Percentiles rank a stretch among this genome's conserved stretches.
Evolutionary conservation across 2,113 vertebrate genomes (phyloP).

Genomic region (Daubentonia madagascariensis): DNA sequence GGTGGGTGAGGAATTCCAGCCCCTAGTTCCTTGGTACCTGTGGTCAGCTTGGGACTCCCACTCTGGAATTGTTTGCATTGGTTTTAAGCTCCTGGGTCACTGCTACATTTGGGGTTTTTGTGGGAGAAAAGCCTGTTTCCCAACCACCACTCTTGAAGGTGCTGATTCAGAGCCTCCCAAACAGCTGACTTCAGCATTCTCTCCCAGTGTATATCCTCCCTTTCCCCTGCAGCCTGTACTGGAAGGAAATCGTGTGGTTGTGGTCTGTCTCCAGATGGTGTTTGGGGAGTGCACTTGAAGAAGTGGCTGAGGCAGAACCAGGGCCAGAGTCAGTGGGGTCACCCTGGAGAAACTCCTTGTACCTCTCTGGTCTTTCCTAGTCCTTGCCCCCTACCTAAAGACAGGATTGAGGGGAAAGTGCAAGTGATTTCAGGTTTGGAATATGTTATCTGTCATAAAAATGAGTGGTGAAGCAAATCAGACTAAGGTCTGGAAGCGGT

Average conservation of each 20-base stretch:
- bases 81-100: background rate
- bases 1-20: background rate
- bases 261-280: background rate
- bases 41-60: background rate
- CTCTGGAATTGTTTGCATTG: background rate
- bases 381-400: background rate
- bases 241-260: background rate
- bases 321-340: background rate
- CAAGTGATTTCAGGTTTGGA: background rate
- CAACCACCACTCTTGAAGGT: background rate
- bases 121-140: conserved; percentile 40
- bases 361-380: background rate
- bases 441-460: background rate
- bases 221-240: background rate
- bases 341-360: background rate
- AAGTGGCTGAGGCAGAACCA: background rate
- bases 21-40: background rate
- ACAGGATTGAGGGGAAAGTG: background rate
- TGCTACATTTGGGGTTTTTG: conserved; percentile 8
- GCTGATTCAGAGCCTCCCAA: conserved; percentile 58
- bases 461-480: background rate
- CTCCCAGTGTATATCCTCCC: background rate
- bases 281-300: background rate
- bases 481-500: background rate
- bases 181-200: conserved; percentile 26